Evolutionary conservation across 30 jellyfish, hydroid and myxozoan species (phyloP).

Genomic region (Sanderia malayensis): DNA sequence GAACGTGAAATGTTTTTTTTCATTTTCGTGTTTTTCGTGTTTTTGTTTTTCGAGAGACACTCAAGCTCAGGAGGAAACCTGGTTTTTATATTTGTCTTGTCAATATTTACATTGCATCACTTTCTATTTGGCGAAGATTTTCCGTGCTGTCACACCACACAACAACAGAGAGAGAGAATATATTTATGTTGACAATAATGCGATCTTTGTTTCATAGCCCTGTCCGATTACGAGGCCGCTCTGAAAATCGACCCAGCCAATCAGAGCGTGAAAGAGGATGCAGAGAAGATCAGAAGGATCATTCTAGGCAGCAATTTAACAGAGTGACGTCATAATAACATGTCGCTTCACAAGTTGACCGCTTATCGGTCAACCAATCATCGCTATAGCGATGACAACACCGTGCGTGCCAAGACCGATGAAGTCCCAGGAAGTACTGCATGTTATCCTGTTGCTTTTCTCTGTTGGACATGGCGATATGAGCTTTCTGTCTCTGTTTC

Average conservation of each 20-base stretch:
- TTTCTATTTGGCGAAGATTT: too few species aligned
- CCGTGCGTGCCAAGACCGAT: background rate
- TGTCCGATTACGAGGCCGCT: conserved; percentile 78
- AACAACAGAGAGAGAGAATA: too few species aligned
- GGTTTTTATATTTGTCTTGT: too few species aligned
- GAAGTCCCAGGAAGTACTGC: background rate
- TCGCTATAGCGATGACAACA: background rate
- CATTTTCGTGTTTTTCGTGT: too few species aligned
- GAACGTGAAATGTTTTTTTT: too few species aligned
- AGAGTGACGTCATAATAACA: conserved; percentile 26
- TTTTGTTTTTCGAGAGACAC: too few species aligned
- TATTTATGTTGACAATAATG: too few species aligned
- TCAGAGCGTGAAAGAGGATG: conserved; percentile 69
- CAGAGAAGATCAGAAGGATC: conserved; percentile 69
- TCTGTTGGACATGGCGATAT: background rate
- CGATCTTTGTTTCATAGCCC: conserved; percentile 58
- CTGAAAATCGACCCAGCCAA: conserved; percentile 77
- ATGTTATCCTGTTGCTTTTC: background rate
- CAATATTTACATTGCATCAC: too few species aligned
- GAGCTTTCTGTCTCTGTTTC: too few species aligned
- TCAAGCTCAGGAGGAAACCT: too few species aligned
- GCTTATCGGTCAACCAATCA: background rate
- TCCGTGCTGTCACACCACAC: too few species aligned
- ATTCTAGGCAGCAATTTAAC: conserved; percentile 83
- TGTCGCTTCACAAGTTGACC: background rate